Percentiles rank a stretch among this genome's conserved stretches.
phyloP scores from a whole-genome alignment of 2,888 invertebrate genomes.

The Leptinotarsa rubiginosa region DNA sequence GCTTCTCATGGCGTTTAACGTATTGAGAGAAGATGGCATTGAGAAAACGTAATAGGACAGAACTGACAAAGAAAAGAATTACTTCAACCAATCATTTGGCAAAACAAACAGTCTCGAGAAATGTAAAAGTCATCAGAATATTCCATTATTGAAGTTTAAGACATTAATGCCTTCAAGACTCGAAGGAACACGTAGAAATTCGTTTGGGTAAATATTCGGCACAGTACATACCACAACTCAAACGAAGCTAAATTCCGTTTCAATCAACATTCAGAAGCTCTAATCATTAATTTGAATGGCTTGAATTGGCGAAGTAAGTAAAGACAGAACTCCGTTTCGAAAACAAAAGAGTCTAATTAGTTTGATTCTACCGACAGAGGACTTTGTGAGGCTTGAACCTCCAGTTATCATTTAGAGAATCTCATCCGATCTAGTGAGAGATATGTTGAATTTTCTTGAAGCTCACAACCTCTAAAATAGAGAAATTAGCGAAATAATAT shows the following conservation, averaged over 20 bases:
- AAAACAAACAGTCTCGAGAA: too few relatives aligned
- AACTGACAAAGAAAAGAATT: too few relatives aligned
- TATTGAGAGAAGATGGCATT: too few relatives aligned
- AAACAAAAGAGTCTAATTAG: constrained; percentile 13
- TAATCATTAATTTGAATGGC: neutral
- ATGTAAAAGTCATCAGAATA: too few relatives aligned
- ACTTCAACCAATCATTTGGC: too few relatives aligned
- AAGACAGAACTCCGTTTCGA: neutral
- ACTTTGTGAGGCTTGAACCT: constrained; percentile 10
- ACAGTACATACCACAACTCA: neutral
- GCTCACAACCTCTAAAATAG: neutral
- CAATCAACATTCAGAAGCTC: neutral
- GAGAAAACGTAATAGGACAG: too few relatives aligned
- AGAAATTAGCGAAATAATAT: neutral
- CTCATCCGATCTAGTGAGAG: neutral
- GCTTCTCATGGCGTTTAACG: too few relatives aligned
- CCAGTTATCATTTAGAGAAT: neutral
- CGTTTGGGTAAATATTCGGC: too few relatives aligned
- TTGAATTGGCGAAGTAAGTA: constrained; percentile 1
- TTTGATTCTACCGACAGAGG: neutral
- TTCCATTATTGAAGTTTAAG: too few relatives aligned
- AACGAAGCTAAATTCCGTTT: neutral
- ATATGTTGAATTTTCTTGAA: neutral
- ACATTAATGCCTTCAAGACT: too few relatives aligned
- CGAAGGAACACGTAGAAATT: too few relatives aligned